phyloP scores from a whole-genome alignment of 1,140 invertebrate genomes.

The Aphidius ervi region DNA sequence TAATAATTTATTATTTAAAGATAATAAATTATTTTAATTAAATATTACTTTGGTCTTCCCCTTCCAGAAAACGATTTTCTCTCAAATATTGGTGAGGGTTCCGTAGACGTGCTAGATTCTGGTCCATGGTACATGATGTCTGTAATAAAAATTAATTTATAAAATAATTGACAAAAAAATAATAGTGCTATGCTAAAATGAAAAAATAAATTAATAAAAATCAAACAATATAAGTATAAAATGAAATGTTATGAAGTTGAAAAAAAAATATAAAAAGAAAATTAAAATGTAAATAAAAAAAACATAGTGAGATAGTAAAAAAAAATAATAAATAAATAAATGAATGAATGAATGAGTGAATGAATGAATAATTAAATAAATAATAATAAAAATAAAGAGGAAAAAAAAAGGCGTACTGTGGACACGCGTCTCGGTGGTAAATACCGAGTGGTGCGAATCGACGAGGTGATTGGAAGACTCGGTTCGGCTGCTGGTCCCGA shows the following conservation, averaged over 20 bases:
- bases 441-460: conserved; percentile 53
- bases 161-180: conserved; percentile 4
- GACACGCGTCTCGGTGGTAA: conserved; percentile 52
- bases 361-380: conserved; percentile 4
- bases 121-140: conserved; percentile 54
- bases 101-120: conserved; percentile 56
- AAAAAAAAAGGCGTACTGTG: conserved; percentile 47
- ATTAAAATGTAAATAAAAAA: background rate
- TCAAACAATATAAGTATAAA: background rate
- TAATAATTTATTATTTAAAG: too few species aligned
- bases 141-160: conserved; percentile 28
- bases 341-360: background rate
- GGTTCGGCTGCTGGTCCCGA: conserved; percentile 52
- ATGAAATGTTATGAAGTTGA: background rate
- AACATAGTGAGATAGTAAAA: conserved; percentile 21
- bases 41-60: conserved; percentile 45
- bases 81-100: conserved; percentile 56
- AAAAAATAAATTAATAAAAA: too few species aligned
- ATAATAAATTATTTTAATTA: background rate
- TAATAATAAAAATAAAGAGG: conserved; percentile 22
- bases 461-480: conserved; percentile 57
- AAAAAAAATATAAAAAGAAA: too few species aligned
- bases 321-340: conserved; percentile 18
- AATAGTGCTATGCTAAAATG: background rate
- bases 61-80: conserved; percentile 51